Evolutionary conservation across 2,888 invertebrate genomes (phyloP), one percentile per base, ranked within the genome.

Genomic region (Philonicus albiceps): DNA sequence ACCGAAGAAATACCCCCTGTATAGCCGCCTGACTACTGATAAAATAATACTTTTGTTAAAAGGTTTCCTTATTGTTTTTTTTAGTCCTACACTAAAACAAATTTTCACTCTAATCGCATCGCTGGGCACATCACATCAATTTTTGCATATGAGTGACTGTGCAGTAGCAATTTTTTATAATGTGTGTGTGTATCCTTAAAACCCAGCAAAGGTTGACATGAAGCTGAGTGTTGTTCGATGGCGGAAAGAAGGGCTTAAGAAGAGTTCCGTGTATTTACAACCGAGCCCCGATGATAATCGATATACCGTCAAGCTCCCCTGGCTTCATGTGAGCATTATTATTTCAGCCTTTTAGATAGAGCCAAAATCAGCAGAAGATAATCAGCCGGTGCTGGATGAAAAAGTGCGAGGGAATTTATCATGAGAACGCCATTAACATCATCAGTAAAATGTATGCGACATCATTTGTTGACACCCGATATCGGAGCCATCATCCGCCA

Each of bases 401-500:
- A 83, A 83, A 83, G 37, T 83, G 83, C 72, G 83, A 49, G 64
- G 43, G 40, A 83, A 83, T 83, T 83, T 83, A 83, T 83, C 83
- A 83, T 72, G 31, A 83, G 72, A 83, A 83, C 74, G 72, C 85
- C 85, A 85, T 85, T 85, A 85, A 85, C 85, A 85, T 85, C 85
- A 85, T 85, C 85, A 85, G 74, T 85, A 85, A 85, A 85, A 85
- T 85, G 73, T 84, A 74, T 85, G 73, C 74, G 73, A 73, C 85
- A 85, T 85, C 74, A 85, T 85, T 85, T 85, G 85, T 85, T 85
- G 85, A 85, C 85, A 85, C 85, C 73, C 73, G 85, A 85, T 85
- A 85, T 85, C 83, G 74, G 22, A 64, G 83, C 64, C 83, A 83
- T 83, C 83, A 83, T 72, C 83, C 83, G 49, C 80, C 30, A 31